A percentile compares a stretch with the other conserved stretches of the same genome.
These are phyloP conservation scores for Eristalinus sepulchralis DNA, from an alignment of 2,888 invertebrate species.

Conservation along the genomic window DNA sequence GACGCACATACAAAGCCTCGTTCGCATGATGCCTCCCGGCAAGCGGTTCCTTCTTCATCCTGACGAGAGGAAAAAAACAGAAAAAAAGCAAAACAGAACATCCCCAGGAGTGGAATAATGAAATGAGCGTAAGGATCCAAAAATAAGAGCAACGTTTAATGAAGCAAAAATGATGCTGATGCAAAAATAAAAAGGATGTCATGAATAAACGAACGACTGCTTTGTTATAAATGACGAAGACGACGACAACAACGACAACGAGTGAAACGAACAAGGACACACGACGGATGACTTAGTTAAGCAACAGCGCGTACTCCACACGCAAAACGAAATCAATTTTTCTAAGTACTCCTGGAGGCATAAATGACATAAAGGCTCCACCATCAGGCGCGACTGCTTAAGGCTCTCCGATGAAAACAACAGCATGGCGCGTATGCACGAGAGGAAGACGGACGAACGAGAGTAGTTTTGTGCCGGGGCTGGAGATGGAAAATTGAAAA, in stretches of 20 bases:
- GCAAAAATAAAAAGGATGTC: constrained; percentile 33
- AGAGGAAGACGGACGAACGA: not conserved
- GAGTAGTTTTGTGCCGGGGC: not conserved
- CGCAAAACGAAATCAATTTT: constrained; percentile 37
- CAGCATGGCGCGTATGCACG: not conserved
- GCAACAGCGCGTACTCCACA: constrained; percentile 2
- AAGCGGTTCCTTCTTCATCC: not conserved
- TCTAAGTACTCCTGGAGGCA: constrained; percentile 16
- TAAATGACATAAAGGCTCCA: not conserved
- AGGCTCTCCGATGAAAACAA: not conserved
- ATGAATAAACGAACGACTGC: constrained; percentile 26
- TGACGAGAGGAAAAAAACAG: not conserved
- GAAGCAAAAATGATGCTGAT: constrained; percentile 52
- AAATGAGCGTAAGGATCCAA: constrained; percentile 41
- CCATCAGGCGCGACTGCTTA: not conserved
- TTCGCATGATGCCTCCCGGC: not conserved
- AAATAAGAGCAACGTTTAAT: constrained; percentile 50
- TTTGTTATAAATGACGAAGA: constrained; percentile 27
- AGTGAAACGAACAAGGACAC: not conserved
- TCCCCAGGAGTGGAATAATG: constrained; percentile 17
- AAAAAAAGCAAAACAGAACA: not conserved
- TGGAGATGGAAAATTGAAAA: not conserved
- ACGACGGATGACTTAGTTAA: constrained; percentile 42
- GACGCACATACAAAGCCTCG: not conserved
- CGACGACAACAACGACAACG: not conserved